Percentiles rank a stretch among this genome's conserved stretches.
Evolutionary conservation across 1,140 invertebrate genomes (phyloP).

Genomic region (Lutraria rhynchaena): DNA sequence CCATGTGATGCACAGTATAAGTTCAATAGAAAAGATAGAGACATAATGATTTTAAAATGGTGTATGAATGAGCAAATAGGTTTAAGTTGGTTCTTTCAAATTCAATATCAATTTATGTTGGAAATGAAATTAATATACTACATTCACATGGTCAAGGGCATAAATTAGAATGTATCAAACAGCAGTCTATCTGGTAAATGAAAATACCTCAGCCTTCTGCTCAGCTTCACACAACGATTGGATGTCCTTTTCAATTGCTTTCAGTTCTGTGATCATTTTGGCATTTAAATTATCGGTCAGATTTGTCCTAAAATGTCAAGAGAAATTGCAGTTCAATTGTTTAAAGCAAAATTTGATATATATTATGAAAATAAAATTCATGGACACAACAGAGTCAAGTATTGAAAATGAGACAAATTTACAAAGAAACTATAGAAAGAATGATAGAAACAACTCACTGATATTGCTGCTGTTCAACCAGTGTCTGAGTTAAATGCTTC

Average conservation of each 20-base stretch:
- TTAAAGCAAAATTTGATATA: too few species aligned
- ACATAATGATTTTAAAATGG: neutral
- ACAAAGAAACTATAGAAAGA: too few species aligned
- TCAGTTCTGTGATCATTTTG: constrained; percentile 43
- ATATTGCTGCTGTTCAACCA: constrained; percentile 35
- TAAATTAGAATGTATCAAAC: neutral
- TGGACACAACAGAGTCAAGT: too few species aligned
- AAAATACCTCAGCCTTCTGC: constrained; percentile 34
- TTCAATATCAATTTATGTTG: neutral
- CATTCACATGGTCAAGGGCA: neutral
- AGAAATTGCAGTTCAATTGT: too few species aligned
- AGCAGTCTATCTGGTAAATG: neutral
- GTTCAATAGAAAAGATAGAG: neutral
- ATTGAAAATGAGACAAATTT: too few species aligned
- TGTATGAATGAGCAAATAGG: neutral
- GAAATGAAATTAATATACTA: neutral
- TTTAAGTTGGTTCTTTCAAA: neutral
- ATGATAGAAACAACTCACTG: too few species aligned
- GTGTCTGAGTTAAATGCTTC: constrained; percentile 32
- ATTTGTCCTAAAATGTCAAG: constrained; percentile 41
- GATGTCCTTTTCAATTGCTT: constrained; percentile 47
- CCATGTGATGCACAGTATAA: neutral
- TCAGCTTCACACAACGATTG: constrained; percentile 37
- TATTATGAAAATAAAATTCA: too few species aligned
- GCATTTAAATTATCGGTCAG: constrained; percentile 36